Evolutionary conservation across 1,140 invertebrate species (phyloP).

Genomic region (Coelopa frigida): DNA sequence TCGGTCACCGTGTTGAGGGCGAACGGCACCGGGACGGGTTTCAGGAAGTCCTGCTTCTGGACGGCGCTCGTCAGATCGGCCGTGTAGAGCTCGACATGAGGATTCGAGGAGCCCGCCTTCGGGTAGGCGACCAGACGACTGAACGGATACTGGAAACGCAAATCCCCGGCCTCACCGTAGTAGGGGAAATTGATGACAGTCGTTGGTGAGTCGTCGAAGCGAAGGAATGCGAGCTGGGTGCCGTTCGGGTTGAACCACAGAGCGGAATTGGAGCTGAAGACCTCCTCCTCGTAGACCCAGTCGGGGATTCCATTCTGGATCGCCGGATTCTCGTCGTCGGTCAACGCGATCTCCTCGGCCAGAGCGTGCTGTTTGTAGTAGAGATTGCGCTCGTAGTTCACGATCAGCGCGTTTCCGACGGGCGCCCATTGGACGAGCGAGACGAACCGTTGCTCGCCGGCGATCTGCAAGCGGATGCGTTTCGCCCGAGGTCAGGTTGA

Average conservation of each 20-base stretch:
- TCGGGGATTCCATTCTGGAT: conserved; percentile 73
- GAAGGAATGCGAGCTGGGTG: conserved; percentile 69
- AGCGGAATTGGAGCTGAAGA: conserved; percentile 75
- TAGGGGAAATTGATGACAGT: conserved; percentile 57
- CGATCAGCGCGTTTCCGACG: conserved; percentile 57
- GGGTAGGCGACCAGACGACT: conserved; percentile 72
- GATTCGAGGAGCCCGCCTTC: conserved; percentile 56
- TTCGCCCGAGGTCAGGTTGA: conserved; percentile 49
- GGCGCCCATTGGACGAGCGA: conserved; percentile 34
- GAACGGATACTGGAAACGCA: conserved; percentile 60
- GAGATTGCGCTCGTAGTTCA: conserved; percentile 72
- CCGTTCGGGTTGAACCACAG: conserved; percentile 84
- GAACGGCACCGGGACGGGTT: conserved; percentile 29
- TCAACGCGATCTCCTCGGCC: conserved; percentile 49
- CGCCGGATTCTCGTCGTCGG: conserved; percentile 52
- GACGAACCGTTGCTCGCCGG: conserved; percentile 20
- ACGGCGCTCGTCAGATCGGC: conserved; percentile 24
- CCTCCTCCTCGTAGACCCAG: conserved; percentile 85
- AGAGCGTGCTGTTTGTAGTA: conserved; percentile 56
- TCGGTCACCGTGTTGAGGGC: conserved; percentile 32
- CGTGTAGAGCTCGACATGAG: conserved; percentile 40
- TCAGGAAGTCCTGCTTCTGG: conserved; percentile 21
- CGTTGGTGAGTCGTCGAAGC: conserved; percentile 72
- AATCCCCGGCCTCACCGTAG: conserved; percentile 60
- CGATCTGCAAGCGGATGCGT: conserved; percentile 27